phyloP scores from a whole-genome alignment of 2,113 vertebrate species.

The Apus apus region DNA sequence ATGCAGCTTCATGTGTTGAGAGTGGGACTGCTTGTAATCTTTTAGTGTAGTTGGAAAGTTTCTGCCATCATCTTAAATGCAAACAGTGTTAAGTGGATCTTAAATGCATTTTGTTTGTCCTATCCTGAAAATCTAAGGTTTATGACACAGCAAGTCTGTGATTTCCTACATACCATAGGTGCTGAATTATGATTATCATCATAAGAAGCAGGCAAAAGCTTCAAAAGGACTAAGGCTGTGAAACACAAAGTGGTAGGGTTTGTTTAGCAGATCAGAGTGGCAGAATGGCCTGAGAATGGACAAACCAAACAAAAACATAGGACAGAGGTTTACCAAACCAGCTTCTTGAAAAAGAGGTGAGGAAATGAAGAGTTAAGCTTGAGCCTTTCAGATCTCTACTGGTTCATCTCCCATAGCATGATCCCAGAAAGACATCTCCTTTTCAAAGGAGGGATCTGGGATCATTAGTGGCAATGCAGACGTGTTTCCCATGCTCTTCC shows the following conservation, averaged over 20 bases:
- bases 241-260: not conserved
- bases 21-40: not conserved
- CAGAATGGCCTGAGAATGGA: not conserved
- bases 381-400: not conserved
- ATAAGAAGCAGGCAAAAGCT: not conserved
- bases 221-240: not conserved
- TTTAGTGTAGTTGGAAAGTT: not conserved
- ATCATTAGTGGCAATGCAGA: not conserved
- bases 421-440: not conserved
- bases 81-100: not conserved
- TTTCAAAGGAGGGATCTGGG: not conserved
- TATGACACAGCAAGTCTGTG: not conserved
- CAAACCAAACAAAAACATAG: not conserved
- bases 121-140: not conserved
- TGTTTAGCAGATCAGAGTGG: not conserved
- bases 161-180: not conserved
- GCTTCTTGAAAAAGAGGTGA: not conserved
- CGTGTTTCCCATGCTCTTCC: not conserved
- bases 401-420: not conserved
- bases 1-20: not conserved
- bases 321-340: not conserved
- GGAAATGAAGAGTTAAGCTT: not conserved
- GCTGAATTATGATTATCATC: fast-evolving
- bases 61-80: not conserved
- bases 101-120: not conserved